Conservation (phyloP, 2,113 vertebrate species). For the Patagioenas fasciata region DNA sequence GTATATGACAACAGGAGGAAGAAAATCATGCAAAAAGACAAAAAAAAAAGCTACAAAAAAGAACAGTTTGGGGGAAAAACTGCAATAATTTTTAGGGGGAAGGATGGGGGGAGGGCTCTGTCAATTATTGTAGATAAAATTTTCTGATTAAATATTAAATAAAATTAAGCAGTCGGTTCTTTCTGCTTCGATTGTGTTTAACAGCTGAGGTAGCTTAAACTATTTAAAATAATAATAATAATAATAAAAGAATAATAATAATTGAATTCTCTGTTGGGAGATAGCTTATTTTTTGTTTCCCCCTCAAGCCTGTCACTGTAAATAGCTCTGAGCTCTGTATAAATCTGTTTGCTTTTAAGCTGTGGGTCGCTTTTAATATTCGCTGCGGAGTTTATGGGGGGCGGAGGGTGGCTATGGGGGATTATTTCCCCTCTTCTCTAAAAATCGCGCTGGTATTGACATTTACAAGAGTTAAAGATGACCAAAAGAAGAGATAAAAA, state of each 20-base stretch:
- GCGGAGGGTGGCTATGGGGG: not conserved
- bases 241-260: not conserved
- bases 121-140: conserved; percentile 72
- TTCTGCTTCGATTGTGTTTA: conserved; percentile 77
- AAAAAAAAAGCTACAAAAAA: not conserved
- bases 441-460: not conserved
- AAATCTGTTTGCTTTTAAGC: conserved; percentile 59
- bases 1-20: too few relatives aligned
- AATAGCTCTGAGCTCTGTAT: conserved; percentile 71
- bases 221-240: conserved; percentile 77
- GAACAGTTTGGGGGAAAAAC: conserved; percentile 65
- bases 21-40: too few relatives aligned
- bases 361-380: not conserved
- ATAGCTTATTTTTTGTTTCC: conserved; percentile 58
- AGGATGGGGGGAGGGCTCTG: conserved; percentile 51
- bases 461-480: conserved; percentile 17
- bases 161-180: conserved; percentile 66
- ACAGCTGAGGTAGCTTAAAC: conserved; percentile 75
- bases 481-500: not conserved
- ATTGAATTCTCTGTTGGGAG: conserved; percentile 68
- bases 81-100: conserved; percentile 75
- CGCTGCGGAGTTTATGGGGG: not conserved
- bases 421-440: not conserved
- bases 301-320: conserved; percentile 64
- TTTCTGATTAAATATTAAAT: conserved; percentile 70